Conservation (phyloP, 1,140 invertebrate genomes). For the Trichonephila clavata region DNA sequence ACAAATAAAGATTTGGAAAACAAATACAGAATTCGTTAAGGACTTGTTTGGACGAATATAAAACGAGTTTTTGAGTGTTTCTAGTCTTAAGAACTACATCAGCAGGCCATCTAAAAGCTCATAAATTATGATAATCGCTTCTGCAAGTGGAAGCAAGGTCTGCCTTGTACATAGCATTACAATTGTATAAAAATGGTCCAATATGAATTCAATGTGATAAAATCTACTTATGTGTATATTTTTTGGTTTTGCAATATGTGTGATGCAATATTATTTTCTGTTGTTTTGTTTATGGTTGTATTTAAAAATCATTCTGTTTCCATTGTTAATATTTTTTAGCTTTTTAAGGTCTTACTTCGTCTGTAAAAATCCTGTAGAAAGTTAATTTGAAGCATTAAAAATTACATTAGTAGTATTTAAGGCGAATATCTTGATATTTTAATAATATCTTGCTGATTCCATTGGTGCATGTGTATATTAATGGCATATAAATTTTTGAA, state of each 20-base stretch:
- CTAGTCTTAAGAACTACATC: background rate
- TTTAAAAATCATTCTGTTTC: background rate
- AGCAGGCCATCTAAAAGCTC: background rate
- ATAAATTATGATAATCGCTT: background rate
- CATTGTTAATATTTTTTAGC: background rate
- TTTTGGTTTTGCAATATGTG: background rate
- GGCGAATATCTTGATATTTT: slow-evolving; percentile 5
- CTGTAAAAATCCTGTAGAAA: background rate
- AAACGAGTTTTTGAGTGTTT: background rate
- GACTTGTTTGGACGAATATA: background rate
- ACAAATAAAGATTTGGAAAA: background rate
- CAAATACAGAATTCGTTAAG: background rate
- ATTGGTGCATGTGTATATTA: slow-evolving; percentile 69
- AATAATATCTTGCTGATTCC: slow-evolving; percentile 48
- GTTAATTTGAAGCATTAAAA: background rate
- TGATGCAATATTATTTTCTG: background rate
- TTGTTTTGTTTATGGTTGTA: background rate
- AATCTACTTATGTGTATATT: slow-evolving; percentile 32
- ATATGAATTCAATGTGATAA: slow-evolving; percentile 45
- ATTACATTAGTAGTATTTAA: background rate
- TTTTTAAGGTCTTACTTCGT: no score
- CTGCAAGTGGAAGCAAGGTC: background rate
- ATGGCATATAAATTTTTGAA: slow-evolving; percentile 37
- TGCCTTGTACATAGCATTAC: background rate
- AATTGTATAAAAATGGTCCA: slow-evolving; percentile 40